Conservation (phyloP, 2,888 invertebrate species). For the Drosophila suboccidentalis region DNA sequence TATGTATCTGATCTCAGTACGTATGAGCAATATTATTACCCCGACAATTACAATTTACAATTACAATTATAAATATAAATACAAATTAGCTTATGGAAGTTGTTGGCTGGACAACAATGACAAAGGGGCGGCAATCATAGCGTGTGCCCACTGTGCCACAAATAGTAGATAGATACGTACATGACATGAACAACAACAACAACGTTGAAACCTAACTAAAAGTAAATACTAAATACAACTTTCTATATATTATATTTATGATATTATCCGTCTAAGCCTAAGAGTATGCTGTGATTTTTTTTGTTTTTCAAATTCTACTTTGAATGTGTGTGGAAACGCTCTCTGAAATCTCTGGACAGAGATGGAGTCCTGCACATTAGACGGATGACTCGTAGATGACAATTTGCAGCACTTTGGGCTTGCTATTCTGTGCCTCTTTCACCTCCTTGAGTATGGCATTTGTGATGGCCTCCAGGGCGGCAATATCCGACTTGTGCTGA, state of each 20-base stretch:
- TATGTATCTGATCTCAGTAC: constrained; percentile 55
- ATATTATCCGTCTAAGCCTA: constrained; percentile 40
- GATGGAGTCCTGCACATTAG: constrained; percentile 78
- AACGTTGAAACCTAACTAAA: constrained; percentile 33
- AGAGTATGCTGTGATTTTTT: constrained; percentile 32
- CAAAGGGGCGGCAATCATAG: constrained; percentile 16
- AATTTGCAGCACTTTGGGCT: constrained; percentile 90
- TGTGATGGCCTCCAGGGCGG: constrained; percentile 86
- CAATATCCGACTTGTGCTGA: constrained; percentile 90
- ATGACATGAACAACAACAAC: constrained; percentile 13
- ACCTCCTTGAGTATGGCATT: constrained; percentile 90
- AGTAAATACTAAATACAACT: constrained; percentile 16
- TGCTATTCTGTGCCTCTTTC: constrained; percentile 87
- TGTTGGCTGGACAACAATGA: constrained; percentile 42
- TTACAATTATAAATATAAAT: constrained; percentile 33
- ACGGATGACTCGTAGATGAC: constrained; percentile 96
- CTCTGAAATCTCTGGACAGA: background rate
- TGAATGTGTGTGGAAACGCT: constrained; percentile 21
- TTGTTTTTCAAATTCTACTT: background rate
- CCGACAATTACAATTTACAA: constrained; percentile 47
- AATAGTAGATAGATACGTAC: constrained; percentile 2
- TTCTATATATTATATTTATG: constrained; percentile 19
- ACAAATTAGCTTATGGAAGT: constrained; percentile 58
- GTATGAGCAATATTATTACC: constrained; percentile 70
- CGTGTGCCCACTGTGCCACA: constrained; percentile 14